A percentile compares a stretch with the other conserved stretches of the same genome.
Conservation (phyloP, 2,797 vertebrate species). For the Xenopus petersii region DNA sequence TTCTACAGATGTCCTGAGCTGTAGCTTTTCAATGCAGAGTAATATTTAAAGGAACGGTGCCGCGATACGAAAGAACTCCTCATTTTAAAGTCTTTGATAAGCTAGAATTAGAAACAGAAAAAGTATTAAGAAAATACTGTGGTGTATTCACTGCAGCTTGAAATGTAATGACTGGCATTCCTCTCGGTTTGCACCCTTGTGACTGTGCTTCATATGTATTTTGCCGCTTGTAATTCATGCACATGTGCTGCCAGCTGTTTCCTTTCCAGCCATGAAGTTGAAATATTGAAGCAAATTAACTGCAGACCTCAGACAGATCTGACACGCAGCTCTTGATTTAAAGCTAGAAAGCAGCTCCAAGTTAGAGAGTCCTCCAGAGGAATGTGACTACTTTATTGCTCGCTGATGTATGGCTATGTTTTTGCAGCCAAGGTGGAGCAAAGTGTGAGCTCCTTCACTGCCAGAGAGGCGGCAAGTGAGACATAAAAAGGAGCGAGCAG, state of each 20-base stretch:
- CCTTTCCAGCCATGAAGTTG: slow-evolving; percentile 27
- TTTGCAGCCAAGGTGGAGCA: slow-evolving; percentile 13
- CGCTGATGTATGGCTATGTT: slow-evolving; percentile 55
- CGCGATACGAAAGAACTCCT: too few relatives aligned
- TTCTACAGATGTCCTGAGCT: too few relatives aligned
- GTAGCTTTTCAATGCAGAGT: too few relatives aligned
- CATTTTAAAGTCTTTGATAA: too few relatives aligned
- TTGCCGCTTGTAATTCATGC: not conserved
- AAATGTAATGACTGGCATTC: not conserved
- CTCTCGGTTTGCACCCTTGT: slow-evolving; percentile 9
- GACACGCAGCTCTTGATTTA: slow-evolving; percentile 54
- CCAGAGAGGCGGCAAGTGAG: not conserved
- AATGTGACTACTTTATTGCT: slow-evolving; percentile 52
- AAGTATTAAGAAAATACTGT: not conserved
- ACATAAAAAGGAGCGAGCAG: not conserved
- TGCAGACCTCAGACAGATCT: slow-evolving; percentile 45
- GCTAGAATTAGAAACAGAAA: too few relatives aligned
- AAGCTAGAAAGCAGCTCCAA: slow-evolving; percentile 56
- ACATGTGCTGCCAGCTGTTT: slow-evolving; percentile 38
- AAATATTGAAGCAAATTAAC: slow-evolving; percentile 34
- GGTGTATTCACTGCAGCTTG: not conserved
- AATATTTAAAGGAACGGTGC: too few relatives aligned
- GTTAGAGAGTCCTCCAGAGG: slow-evolving; percentile 55
- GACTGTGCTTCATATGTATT: slow-evolving; percentile 4
- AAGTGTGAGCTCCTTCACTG: not conserved